Base-by-base conservation (phyloP, 2,113 vertebrate genomes). In the Paramisgurnus dabryanus region DNA sequence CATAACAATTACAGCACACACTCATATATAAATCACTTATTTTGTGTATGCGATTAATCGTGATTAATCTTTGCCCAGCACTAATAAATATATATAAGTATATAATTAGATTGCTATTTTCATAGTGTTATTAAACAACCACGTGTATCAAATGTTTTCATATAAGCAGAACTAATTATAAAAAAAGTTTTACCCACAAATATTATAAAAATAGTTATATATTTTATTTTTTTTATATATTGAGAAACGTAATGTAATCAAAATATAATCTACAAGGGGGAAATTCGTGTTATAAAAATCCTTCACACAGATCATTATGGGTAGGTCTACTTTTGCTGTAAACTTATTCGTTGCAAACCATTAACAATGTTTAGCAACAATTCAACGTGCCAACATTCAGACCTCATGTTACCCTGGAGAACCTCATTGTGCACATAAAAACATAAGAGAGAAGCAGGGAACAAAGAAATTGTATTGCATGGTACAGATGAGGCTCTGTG, bases 251-350 rank as follows among this genome's bases (percentile, higher is more conserved):
- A 53, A 53, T 27, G n/a, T 60, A 73, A 78, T 78, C 69, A 34
- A 75, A 67, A 50, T 57, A 45, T 65, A 45, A 58, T 13, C 10
- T 18, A 7, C 27, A 72, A 47, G 39, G 40, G 45, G 58, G 49
- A 61, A 79, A 67, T 17, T 75, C 41, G 22, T 55, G 18, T 34
- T 53, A 72, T 58, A 43, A 22, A 73, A 53, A 72, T 47, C 47
- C 18, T 27, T 47, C 7, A 4, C 7, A 2, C 2, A 71, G 49
- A 47, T 27, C 27, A 50, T 50, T 79, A 49, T 34, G 43, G 22
- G 22, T 70, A 10, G 18, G 5, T 50, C 10, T 65, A 64, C 39
- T 57, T 71, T 60, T 73, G 41, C 53, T 50, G 3, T 60, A 63
- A 75, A 34, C 3, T 43, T 6, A 73, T 45, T 65, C 66, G 17